Evolutionary conservation across 2,888 invertebrate species (phyloP).

Genomic region (Sclerodermus sp.): DNA sequence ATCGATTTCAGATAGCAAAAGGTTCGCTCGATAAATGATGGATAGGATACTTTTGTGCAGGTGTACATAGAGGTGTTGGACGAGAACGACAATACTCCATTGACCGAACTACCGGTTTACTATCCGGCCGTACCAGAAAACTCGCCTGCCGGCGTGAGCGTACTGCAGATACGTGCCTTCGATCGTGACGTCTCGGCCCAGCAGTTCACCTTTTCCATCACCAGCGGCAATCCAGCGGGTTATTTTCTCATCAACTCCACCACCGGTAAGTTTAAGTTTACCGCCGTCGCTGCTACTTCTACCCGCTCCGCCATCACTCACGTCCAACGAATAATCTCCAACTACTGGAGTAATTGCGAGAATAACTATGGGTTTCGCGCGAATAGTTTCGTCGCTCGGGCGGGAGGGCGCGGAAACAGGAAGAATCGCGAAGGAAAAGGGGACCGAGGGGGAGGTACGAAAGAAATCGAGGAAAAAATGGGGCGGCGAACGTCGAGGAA

Average conservation of each 20-base stretch:
- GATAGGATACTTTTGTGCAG: slow-evolving; percentile 52
- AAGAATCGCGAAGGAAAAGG: too few species aligned
- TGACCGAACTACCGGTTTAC: slow-evolving; percentile 86
- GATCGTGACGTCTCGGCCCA: slow-evolving; percentile 76
- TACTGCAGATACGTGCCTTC: slow-evolving; percentile 74
- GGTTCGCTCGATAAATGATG: slow-evolving; percentile 11
- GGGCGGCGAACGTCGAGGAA: too few species aligned
- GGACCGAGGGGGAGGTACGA: too few species aligned
- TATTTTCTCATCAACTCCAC: slow-evolving; percentile 84
- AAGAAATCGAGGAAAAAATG: too few species aligned
- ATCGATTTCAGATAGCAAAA: too few species aligned
- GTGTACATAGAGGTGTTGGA: slow-evolving; percentile 84
- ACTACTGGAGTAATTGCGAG: not conserved
- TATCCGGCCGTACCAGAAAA: slow-evolving; percentile 80
- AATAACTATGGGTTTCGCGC: not conserved
- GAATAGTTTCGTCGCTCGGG: not conserved
- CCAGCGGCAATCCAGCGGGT: slow-evolving; percentile 88
- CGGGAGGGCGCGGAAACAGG: too few species aligned
- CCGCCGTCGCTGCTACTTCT: too few species aligned
- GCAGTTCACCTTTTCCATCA: slow-evolving; percentile 77
- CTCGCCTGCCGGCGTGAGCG: slow-evolving; percentile 70
- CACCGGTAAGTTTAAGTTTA: slow-evolving; percentile 67
- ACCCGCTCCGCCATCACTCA: not conserved
- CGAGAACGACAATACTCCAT: slow-evolving; percentile 93
- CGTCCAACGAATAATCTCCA: not conserved